phyloP scores from a whole-genome alignment of 2,888 invertebrate genomes.

The Brachyptera putata region DNA sequence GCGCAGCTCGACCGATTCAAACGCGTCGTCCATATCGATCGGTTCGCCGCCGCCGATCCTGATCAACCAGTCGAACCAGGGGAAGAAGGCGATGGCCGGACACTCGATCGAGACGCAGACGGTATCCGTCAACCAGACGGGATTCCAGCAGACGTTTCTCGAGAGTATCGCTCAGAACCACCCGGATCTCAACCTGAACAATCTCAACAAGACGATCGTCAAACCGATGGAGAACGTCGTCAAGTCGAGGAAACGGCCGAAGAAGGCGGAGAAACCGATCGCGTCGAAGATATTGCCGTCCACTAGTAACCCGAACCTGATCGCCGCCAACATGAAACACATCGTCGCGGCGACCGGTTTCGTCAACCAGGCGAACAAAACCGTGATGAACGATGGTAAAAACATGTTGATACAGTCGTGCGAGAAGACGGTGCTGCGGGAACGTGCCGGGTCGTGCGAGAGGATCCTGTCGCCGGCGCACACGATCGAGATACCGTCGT shows the following conservation, averaged over 20 bases:
- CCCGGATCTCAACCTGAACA: background rate
- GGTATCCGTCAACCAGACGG: conserved; percentile 18
- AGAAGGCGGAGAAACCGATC: background rate
- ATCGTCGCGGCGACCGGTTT: background rate
- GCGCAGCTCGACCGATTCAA: conserved; percentile 31
- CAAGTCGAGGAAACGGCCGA: conserved; percentile 1
- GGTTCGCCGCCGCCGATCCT: conserved; percentile 29
- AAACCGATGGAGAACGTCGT: too few relatives aligned
- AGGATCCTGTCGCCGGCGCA: background rate
- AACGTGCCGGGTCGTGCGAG: background rate
- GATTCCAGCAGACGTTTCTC: conserved; percentile 31
- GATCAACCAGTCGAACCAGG: conserved; percentile 20
- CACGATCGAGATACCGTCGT: conserved; percentile 12
- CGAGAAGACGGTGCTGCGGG: background rate
- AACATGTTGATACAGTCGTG: background rate
- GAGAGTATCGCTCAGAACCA: conserved; percentile 28
- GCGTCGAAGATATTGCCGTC: conserved; percentile 1
- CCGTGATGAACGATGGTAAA: background rate
- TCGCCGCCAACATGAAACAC: background rate
- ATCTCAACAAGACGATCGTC: background rate
- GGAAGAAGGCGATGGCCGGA: conserved; percentile 20
- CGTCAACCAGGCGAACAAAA: too few relatives aligned
- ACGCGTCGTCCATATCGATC: conserved; percentile 25
- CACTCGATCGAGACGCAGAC: conserved; percentile 32
- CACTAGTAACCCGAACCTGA: background rate